These are phyloP conservation scores for Sebastes trivittatus DNA, from an alignment of 2,797 vertebrate genomes.

Conservation along the genomic window DNA sequence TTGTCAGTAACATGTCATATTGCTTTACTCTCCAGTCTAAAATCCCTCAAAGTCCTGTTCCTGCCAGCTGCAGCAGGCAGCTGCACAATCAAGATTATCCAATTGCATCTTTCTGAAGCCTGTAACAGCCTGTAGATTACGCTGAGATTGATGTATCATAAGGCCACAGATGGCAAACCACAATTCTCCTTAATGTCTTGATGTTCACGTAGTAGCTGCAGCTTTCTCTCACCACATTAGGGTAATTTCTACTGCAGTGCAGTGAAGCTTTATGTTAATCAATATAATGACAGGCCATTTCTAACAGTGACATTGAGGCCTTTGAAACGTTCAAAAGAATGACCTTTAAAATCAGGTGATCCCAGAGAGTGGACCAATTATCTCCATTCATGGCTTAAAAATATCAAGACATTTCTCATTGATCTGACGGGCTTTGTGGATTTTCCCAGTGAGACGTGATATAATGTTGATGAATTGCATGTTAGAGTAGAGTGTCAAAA, in stretches of 20 bases:
- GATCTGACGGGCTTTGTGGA: slow-evolving; percentile 6
- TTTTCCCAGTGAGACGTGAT: neutral
- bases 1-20: neutral
- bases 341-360: slow-evolving; percentile 18
- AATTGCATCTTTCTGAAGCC: slow-evolving; percentile 21
- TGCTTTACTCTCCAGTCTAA: slow-evolving; percentile 7
- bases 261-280: neutral
- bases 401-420: neutral
- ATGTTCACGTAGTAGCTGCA: neutral
- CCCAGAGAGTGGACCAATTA: neutral
- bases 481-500: neutral
- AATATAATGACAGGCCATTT: neutral
- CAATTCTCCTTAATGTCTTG: slow-evolving; percentile 44
- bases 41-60: slow-evolving; percentile 21
- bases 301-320: neutral
- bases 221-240: neutral
- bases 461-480: slow-evolving; percentile 19
- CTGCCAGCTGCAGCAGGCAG: slow-evolving; percentile 39
- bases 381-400: slow-evolving; percentile 8
- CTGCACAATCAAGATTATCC: slow-evolving; percentile 55
- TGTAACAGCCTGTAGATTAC: slow-evolving; percentile 34
- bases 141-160: slow-evolving; percentile 34
- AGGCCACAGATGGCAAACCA: slow-evolving; percentile 54
- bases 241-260: slow-evolving; percentile 7
- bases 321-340: neutral